Base-by-base conservation (phyloP, 1,140 invertebrate species). In the Ruditapes philippinarum region DNA sequence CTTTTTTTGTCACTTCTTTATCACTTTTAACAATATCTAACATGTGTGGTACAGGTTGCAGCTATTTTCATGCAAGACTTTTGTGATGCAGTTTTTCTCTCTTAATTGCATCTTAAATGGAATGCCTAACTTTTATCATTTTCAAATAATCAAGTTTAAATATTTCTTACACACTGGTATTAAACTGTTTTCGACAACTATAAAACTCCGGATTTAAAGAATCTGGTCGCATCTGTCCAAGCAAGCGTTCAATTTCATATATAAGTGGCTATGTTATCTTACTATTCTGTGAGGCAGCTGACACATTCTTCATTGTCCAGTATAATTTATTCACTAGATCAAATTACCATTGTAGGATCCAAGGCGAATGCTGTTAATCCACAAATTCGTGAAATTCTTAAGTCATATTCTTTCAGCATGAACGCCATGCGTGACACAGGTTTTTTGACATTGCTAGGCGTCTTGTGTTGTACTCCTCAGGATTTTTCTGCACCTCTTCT, bases 191-290 rank as follows among this genome's bases (percentile, higher is more conserved):
- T 84, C 89, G 92, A n/a, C 78, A 54, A n/a, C n/a, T n/a, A n/a
- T n/a, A n/a, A 40, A 79, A 81, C 14, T 93, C 92, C 38, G 92
- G 90, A 76, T 91, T 94, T 31, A 94, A 80, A 74, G 87, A 88
- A 11, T 90, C 88, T 45, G 93, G 91, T 22, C 92, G 76, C 76
- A 94, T 70, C 79, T 92, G 89, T 49, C 87, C 89, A 9, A 92
- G 88, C 12, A 94, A 82, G 57, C 93, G 57, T 79, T 94, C 93
- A 25, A 93, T 90, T 85, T 94, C 93, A 84, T 93, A 93, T 17
- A 94, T 40, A 5, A 92, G 93, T 14, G 93, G 92, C 33, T 90
- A 88, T 51, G 93, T 92, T 1, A 93, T 86, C 65, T 90, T 88
- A 42, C 88, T 86, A 54, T 79, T 84, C 9, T 90, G 65, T 65